Evolutionary conservation across 2,797 vertebrate species (phyloP).

Genomic region (Gadopsis bispinosus): DNA sequence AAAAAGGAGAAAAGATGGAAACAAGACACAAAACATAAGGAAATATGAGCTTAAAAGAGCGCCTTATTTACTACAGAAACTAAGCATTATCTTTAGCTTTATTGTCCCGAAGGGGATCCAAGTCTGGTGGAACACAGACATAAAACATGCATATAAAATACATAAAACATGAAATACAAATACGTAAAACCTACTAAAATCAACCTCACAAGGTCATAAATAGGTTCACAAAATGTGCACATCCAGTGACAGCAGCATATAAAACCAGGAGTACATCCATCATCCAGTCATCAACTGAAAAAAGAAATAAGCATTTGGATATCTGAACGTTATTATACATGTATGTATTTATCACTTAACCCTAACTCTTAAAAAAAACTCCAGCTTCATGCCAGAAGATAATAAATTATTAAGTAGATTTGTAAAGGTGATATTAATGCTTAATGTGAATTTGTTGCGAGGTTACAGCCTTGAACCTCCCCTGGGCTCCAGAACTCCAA

Average conservation of each 20-base stretch:
- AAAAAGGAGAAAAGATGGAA: not conserved
- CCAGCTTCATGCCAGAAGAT: not conserved
- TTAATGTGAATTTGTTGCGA: slow-evolving; percentile 4
- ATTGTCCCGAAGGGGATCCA: not conserved
- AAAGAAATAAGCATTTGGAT: not conserved
- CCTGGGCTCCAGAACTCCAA: not conserved
- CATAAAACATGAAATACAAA: not conserved
- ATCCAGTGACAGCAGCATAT: not conserved
- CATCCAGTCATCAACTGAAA: not conserved
- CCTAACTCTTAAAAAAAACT: too few relatives aligned
- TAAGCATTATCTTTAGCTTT: not conserved
- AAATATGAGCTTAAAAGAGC: too few relatives aligned
- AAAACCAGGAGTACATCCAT: not conserved
- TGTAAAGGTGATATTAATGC: slow-evolving; percentile 2
- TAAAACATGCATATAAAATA: not conserved
- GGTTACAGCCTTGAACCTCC: not conserved
- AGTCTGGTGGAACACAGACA: not conserved
- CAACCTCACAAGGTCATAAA: not conserved
- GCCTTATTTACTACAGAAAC: slow-evolving; percentile 14
- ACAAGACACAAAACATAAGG: not conserved
- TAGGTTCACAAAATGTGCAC: not conserved
- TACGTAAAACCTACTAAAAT: slow-evolving; percentile 3
- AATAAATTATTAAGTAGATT: not conserved
- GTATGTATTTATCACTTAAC: not conserved
- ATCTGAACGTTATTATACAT: not conserved